Base-by-base conservation (phyloP, 2,797 vertebrate species). In the Carcharodon carcharias region DNA sequence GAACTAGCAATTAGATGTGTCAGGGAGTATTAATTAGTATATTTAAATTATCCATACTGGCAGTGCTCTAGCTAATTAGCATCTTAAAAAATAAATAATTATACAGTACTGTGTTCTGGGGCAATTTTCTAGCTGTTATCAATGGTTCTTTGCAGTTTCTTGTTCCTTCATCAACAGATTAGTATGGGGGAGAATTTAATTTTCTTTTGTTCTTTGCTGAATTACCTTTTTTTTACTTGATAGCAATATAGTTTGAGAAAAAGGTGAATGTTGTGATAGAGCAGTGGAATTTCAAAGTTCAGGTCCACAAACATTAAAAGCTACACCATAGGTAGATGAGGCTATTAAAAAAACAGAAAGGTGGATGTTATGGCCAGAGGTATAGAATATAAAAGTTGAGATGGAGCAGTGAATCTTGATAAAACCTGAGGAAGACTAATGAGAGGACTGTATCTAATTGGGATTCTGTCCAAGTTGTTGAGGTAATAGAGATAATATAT, bases 11-110 rank as follows among this genome's bases (percentile, higher is more conserved):
- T 95, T 95, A 77, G 45, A 56, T 77, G 54, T 95, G 71, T 95
- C 69, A 56, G 31, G 50, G 45, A 73, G 50, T 71, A 95, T 95
- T 95, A 95, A 95, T 95, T 77, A 71, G 71, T 95, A 56, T 77
- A 73, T 95, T 95, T 95, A 77, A 95, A 95, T 71, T 95, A 71
- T 95, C 94, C 28, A 56, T n/a, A 12, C 69, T 77, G 94, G 26
- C 69, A 35, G 40, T 31, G 35, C 50, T 71, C 50, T 21, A 16
- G 94, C 50, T 95, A 95, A 73, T 95, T 77, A 54, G 28, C 94
- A 73, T 95, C 69, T 95, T 54, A 71, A 54, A 69, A 54, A 92
- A 92, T 92, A 95, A 77, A 73, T 95, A 95, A 95, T 77, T 77
- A 95, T 54, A 73, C 18, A 26, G 91, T 93, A 93, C 91, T 85